phyloP scores from a whole-genome alignment of 37 sponge, comb jelly and placozoan genomes.

The Hormiphora californensis region DNA sequence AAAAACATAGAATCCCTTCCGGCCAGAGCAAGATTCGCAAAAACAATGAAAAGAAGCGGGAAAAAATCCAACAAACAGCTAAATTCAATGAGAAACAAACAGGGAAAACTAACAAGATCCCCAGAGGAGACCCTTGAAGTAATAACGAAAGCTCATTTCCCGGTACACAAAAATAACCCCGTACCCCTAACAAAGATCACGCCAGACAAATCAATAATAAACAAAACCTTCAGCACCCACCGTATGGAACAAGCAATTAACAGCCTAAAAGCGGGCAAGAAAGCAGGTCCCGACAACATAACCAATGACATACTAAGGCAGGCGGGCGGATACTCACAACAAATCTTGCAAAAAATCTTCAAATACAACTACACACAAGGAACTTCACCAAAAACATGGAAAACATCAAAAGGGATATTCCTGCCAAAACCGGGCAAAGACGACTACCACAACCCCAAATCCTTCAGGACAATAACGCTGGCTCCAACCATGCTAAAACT shows the following conservation, averaged over 20 bases:
- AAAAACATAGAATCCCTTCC: background rate
- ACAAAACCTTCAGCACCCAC: background rate
- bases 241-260: conserved; percentile 3
- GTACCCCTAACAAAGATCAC: background rate
- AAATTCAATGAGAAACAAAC: background rate
- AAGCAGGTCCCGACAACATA: background rate
- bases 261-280: background rate
- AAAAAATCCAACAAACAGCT: conserved; percentile 10
- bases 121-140: conserved; percentile 1
- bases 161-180: background rate
- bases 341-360: background rate
- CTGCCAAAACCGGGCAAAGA: conserved; percentile 20
- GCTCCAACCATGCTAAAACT: conserved; percentile 16
- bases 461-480: conserved; percentile 25
- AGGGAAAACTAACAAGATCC: background rate
- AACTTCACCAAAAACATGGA: conserved; percentile 1
- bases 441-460: conserved; percentile 40
- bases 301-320: conserved; percentile 35
- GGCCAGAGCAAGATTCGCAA: background rate
- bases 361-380: background rate
- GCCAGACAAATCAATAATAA: conserved; percentile 1
- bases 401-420: conserved; percentile 1
- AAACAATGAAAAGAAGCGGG: background rate
- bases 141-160: background rate
- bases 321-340: background rate